Evolutionary conservation across 2,797 vertebrate species (phyloP).

Genomic region (Propithecus deckenii): DNA sequence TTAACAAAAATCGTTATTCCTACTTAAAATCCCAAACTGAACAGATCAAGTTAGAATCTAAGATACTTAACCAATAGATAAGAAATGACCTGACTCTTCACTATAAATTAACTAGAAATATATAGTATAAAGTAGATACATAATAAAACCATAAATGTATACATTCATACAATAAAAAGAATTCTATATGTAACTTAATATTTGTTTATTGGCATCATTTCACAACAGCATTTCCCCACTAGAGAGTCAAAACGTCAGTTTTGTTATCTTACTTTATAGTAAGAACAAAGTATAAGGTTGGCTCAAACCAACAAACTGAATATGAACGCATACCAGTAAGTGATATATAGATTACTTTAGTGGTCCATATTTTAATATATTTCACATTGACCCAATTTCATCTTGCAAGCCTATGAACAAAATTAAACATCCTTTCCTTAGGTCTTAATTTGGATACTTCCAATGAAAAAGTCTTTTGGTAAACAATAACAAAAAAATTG

Average conservation of each 20-base stretch:
- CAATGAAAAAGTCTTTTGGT: not conserved
- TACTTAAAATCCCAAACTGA: conserved; percentile 56
- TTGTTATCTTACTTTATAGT: not conserved
- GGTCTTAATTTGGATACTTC: not conserved
- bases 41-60: conserved; percentile 25
- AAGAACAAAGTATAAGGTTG: not conserved
- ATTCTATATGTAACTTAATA: not conserved
- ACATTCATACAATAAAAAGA: not conserved
- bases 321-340: not conserved
- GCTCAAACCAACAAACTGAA: not conserved
- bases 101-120: not conserved
- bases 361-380: not conserved
- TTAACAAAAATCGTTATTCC: conserved; percentile 21
- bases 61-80: not conserved
- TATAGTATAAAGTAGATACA: not conserved
- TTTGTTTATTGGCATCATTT: not conserved
- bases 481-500: not conserved
- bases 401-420: not conserved
- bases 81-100: not conserved
- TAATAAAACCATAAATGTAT: not conserved
- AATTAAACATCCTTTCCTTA: not conserved
- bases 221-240: not conserved
- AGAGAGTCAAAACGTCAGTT: not conserved
- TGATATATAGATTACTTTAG: not conserved
- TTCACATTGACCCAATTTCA: not conserved